Percentiles rank a stretch among this genome's conserved stretches.
phyloP scores from a whole-genome alignment of 2,888 invertebrate genomes.

The Perizoma flavofasciatum region DNA sequence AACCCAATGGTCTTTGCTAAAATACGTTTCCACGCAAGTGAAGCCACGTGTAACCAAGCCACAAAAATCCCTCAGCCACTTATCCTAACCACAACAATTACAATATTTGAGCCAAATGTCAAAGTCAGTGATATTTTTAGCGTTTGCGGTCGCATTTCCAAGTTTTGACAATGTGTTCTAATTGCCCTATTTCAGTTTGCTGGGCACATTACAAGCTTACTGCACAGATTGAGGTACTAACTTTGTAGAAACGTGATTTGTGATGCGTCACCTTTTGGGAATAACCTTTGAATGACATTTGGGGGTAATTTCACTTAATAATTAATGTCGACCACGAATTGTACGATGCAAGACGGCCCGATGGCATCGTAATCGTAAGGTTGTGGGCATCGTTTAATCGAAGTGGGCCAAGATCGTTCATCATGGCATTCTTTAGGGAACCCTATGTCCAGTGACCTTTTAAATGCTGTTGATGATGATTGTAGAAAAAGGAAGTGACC shows the following conservation, averaged over 20 bases:
- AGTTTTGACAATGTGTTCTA: constrained; percentile 72
- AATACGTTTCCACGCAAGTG: background rate
- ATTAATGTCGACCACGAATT: background rate
- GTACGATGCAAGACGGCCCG: background rate
- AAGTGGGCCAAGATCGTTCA: too few relatives aligned
- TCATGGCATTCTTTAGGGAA: too few relatives aligned
- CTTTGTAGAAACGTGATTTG: constrained; percentile 1
- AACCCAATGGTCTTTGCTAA: too few relatives aligned
- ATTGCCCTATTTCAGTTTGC: constrained; percentile 44
- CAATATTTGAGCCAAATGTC: constrained; percentile 59
- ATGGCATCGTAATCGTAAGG: too few relatives aligned
- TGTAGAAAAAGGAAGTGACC: too few relatives aligned
- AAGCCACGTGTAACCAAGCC: constrained; percentile 6
- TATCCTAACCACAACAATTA: constrained; percentile 48
- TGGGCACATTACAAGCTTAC: constrained; percentile 23
- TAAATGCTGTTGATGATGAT: too few relatives aligned
- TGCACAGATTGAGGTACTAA: background rate
- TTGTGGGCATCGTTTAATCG: too few relatives aligned
- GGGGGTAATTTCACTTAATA: constrained; percentile 2
- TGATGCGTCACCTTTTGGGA: constrained; percentile 10
- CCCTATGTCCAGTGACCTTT: too few relatives aligned
- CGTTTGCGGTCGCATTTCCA: constrained; percentile 47
- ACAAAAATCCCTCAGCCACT: constrained; percentile 11
- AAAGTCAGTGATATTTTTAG: constrained; percentile 53
- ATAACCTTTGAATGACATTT: constrained; percentile 17